These are phyloP conservation scores for Rhea pennata DNA, from an alignment of 2,113 vertebrate genomes.

Conservation along the genomic window DNA sequence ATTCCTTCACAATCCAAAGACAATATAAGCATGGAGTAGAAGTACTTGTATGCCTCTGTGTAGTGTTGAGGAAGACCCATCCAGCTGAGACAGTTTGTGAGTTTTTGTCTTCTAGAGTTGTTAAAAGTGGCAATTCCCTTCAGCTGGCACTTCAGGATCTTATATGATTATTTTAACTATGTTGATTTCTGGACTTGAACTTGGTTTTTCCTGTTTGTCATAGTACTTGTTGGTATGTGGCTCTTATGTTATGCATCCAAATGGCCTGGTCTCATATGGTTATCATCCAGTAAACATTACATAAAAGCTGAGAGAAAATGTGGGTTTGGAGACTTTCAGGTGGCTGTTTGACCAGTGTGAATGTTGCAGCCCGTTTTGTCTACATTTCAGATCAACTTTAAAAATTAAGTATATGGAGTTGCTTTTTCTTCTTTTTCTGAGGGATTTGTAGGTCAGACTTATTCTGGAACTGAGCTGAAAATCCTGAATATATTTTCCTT, in stretches of 20 bases:
- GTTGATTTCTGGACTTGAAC: neutral
- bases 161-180: fast-evolving
- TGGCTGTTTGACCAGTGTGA: neutral
- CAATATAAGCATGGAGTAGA: fast-evolving
- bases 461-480: neutral
- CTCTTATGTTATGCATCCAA: neutral
- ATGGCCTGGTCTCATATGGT: neutral
- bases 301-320: neutral
- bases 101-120: neutral
- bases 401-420: neutral
- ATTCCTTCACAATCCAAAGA: neutral
- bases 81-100: neutral
- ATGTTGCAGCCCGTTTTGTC: neutral
- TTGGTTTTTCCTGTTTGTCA: neutral
- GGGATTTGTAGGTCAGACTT: neutral
- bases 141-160: neutral
- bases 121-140: neutral
- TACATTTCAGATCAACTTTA: neutral
- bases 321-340: neutral
- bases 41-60: fast-evolving
- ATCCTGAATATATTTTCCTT: neutral
- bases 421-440: neutral
- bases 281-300: neutral
- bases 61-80: fast-evolving
- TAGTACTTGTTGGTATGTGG: neutral